Evolutionary conservation across 92 coral and sea anemone genomes (phyloP).

Genomic region (Phenganax subtilis): DNA sequence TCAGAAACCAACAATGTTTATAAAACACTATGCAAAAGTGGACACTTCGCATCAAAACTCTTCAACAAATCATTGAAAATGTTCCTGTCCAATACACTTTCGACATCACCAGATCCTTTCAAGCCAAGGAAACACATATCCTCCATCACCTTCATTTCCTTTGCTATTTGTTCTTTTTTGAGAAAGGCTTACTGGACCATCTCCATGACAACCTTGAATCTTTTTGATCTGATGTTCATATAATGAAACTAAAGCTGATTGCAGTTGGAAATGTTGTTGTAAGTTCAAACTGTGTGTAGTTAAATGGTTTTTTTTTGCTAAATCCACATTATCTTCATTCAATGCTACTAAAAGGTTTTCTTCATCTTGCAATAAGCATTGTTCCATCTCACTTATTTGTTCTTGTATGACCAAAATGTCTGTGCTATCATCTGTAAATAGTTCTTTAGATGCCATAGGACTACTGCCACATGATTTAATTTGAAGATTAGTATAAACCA

Average conservation of each 20-base stretch:
- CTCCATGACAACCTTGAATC: not conserved
- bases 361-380: not conserved
- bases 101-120: too few species aligned
- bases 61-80: too few species aligned
- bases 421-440: slow-evolving; percentile 7
- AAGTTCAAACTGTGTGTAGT: not conserved
- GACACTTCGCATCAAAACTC: too few species aligned
- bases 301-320: not conserved
- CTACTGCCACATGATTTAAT: not conserved
- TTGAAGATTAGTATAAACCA: slow-evolving; percentile 1
- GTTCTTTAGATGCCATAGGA: not conserved
- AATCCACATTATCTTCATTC: not conserved
- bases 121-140: too few species aligned
- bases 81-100: too few species aligned
- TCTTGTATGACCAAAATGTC: not conserved
- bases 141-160: too few species aligned
- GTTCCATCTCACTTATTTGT: not conserved
- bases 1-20: too few species aligned
- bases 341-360: not conserved
- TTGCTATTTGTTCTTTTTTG: too few species aligned
- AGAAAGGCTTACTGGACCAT: too few species aligned
- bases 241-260: slow-evolving; percentile 5
- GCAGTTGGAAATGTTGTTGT: not conserved
- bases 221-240: not conserved
- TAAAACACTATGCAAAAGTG: too few species aligned